Percentiles rank a stretch among this genome's conserved stretches.
phyloP scores from a whole-genome alignment of 2,888 invertebrate genomes.

The Caenorhabditis afra region DNA sequence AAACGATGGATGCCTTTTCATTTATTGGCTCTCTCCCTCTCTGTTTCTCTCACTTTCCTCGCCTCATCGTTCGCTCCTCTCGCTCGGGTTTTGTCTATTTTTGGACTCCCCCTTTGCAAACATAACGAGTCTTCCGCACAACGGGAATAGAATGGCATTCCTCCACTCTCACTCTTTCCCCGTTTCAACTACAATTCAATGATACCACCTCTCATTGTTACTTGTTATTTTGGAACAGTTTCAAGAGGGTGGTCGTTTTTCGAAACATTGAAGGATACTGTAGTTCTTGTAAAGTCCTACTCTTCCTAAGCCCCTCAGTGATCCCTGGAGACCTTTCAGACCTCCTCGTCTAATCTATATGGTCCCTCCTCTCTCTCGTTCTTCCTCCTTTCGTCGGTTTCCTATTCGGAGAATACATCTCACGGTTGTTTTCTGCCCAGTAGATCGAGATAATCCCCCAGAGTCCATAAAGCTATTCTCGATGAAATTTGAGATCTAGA shows the following conservation, averaged over 20 bases:
- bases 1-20: slow-evolving; percentile 41
- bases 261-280: too few species aligned
- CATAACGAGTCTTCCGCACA: slow-evolving; percentile 40
- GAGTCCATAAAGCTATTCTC: too few species aligned
- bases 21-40: slow-evolving; percentile 48
- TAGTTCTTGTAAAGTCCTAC: too few species aligned
- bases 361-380: not conserved
- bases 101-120: slow-evolving; percentile 46
- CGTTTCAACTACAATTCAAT: slow-evolving; percentile 10
- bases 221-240: not conserved
- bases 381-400: not conserved
- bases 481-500: too few species aligned
- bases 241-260: not conserved
- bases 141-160: slow-evolving; percentile 48
- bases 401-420: not conserved
- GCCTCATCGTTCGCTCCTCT: not conserved
- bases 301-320: too few species aligned
- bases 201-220: slow-evolving; percentile 5
- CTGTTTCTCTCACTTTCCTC: slow-evolving; percentile 4
- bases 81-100: slow-evolving; percentile 39
- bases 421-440: not conserved
- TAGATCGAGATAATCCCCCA: too few species aligned
- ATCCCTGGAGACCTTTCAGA: too few species aligned
- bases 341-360: not conserved
- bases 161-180: slow-evolving; percentile 7